Base-by-base conservation (phyloP, 2,797 vertebrate genomes). In the Moxostoma hubbsi region DNA sequence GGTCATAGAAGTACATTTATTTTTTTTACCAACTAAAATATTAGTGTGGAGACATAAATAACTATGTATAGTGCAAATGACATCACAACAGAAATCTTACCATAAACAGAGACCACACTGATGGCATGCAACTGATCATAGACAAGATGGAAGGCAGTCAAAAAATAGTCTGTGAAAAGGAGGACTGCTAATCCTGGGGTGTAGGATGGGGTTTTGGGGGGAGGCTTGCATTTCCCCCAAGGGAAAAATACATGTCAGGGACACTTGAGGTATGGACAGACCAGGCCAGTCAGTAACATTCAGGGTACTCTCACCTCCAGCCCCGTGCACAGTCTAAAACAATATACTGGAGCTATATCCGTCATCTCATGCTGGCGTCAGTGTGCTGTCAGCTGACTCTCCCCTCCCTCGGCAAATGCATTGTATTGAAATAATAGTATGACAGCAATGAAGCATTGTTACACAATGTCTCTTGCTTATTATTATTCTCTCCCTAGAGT, bases 1-100 rank as follows among this genome's bases (percentile, higher is more conserved):
- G 81, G 85, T 90, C 65, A 80, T 81, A 85, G 85, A 89, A 88
- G 88, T 88, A 89, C 89, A 88, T 90, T 89, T 90, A 88, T 91
- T 89, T 85, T 89, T 85, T 36, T 85, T 43, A 53, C 66, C 81
- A 79, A 82, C 75, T 86, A 82, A 77, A 84, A 86, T 82, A 89
- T 89, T 83, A 88, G 73, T 53, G 62, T 46, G 43, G 45, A 63
- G 75, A 78, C 78, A 81, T 86, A 87, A 87, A 89, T 88, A 86
- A 84, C 82, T 63, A 8, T 54, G 76, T 61, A 67, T 49, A 71
- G 43, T n/a, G 9, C 9, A 36, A 66, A 62, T 63, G 71, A 75
- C 82, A 83, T 73, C 61, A 58, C 58, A 47, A 70, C 75, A 75
- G 62, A 83, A 86, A 84, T 75, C 75, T 85, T 82, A 79, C 74